These are phyloP conservation scores for Drosophila nasuta DNA, from an alignment of 1,140 invertebrate genomes.

Conservation along the genomic window DNA sequence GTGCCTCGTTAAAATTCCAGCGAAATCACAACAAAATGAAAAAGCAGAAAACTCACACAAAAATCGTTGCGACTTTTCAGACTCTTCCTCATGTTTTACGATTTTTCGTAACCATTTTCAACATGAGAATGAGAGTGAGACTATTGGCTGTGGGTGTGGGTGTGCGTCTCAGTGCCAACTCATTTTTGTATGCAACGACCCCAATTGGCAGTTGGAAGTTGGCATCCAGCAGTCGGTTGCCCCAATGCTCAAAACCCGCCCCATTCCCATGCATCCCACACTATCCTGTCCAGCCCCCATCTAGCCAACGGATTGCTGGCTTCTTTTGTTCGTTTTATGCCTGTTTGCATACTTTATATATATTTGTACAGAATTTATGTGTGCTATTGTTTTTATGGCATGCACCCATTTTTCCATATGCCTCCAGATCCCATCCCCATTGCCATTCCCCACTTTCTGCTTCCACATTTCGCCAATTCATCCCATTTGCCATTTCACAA, in stretches of 20 bases:
- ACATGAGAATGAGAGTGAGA: conserved; percentile 15
- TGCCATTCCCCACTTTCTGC: conserved; percentile 14
- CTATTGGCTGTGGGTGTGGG: conserved; percentile 7
- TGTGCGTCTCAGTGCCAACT: conserved; percentile 26
- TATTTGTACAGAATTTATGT: conserved; percentile 84
- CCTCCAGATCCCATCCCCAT: conserved; percentile 26
- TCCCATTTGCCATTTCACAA: conserved; percentile 36
- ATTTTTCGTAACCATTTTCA: conserved; percentile 53
- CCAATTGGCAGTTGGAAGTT: conserved; percentile 12
- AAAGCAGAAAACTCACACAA: conserved; percentile 40
- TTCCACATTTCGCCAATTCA: conserved; percentile 24
- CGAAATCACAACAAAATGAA: conserved; percentile 65
- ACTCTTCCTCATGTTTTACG: conserved; percentile 72
- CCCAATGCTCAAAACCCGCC: conserved; percentile 24
- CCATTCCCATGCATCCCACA: neutral
- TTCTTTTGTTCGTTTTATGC: conserved; percentile 71
- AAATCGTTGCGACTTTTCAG: conserved; percentile 60
- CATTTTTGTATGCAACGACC: conserved; percentile 45
- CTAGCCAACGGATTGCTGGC: conserved; percentile 30
- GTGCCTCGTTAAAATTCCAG: conserved; percentile 75
- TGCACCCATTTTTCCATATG: conserved; percentile 81
- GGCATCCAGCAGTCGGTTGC: neutral
- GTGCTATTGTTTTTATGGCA: conserved; percentile 84
- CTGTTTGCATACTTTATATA: conserved; percentile 83
- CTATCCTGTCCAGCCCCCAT: conserved; percentile 2